These are phyloP conservation scores for Periparus ater DNA, from an alignment of 2,797 vertebrate genomes.

Conservation along the genomic window DNA sequence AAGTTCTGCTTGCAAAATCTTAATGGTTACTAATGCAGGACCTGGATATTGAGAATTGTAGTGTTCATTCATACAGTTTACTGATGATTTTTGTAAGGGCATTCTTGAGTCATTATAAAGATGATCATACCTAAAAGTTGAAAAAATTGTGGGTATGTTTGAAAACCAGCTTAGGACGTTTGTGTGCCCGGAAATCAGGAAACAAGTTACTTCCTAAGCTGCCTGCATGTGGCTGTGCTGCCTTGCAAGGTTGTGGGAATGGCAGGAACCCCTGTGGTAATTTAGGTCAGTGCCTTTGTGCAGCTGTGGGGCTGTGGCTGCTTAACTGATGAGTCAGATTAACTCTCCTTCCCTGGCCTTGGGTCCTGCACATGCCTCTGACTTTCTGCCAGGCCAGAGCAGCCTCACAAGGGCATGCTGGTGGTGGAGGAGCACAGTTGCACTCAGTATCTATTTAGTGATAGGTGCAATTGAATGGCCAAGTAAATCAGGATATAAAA, in stretches of 20 bases:
- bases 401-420: background rate
- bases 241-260: background rate
- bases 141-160: background rate
- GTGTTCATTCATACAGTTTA: background rate
- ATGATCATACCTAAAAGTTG: background rate
- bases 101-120: background rate
- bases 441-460: background rate
- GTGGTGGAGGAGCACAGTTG: background rate
- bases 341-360: background rate
- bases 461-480: background rate
- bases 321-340: background rate
- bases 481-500: background rate
- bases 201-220: background rate
- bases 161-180: background rate
- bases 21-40: background rate
- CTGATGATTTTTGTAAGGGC: background rate
- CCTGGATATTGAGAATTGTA: background rate
- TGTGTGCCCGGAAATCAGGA: background rate
- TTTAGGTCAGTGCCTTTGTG: background rate
- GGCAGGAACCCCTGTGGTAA: background rate
- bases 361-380: background rate
- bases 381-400: background rate
- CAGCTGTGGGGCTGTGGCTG: background rate
- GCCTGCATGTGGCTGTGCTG: rapidly evolving
- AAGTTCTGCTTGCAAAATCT: background rate